Conservation (phyloP, 2,113 vertebrate genomes). For the Serranochromis macrocephalus region DNA sequence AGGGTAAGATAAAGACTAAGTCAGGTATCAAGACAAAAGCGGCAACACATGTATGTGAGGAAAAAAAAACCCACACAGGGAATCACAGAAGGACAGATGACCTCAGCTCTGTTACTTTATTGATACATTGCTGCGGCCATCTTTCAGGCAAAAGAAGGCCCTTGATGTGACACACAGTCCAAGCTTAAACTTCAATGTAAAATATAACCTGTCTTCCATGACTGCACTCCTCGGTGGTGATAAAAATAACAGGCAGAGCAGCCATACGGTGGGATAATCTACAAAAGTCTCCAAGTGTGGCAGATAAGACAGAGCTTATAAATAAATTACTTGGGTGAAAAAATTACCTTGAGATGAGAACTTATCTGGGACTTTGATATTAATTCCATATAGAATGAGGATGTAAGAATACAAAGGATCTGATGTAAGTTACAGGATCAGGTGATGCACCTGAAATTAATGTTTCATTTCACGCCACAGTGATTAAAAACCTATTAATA, state of each 20-base stretch:
- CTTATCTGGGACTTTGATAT: not conserved
- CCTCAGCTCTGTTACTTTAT: not conserved
- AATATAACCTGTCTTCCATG: not conserved
- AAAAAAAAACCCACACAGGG: rapidly evolving
- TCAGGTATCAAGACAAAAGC: not conserved
- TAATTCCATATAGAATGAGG: not conserved
- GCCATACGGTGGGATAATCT: constrained; percentile 4
- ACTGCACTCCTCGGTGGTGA: not conserved
- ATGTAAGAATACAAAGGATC: not conserved
- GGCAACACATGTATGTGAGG: not conserved
- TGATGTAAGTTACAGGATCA: not conserved
- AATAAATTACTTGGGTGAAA: constrained; percentile 21
- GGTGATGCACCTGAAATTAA: not conserved
- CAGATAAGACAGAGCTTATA: constrained; percentile 13
- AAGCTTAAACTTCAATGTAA: not conserved
- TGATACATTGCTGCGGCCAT: not conserved
- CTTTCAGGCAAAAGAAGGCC: not conserved
- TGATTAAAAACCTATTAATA: not conserved
- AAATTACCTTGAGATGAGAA: constrained; percentile 2
- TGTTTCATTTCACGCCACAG: not conserved
- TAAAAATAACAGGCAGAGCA: constrained; percentile 32
- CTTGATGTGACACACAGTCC: not conserved
- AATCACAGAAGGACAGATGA: not conserved
- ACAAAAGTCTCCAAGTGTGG: constrained; percentile 10
- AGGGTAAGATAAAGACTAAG: not conserved